phyloP scores from a whole-genome alignment of 2,888 invertebrate genomes.

The Eupeodes latifasciatus region DNA sequence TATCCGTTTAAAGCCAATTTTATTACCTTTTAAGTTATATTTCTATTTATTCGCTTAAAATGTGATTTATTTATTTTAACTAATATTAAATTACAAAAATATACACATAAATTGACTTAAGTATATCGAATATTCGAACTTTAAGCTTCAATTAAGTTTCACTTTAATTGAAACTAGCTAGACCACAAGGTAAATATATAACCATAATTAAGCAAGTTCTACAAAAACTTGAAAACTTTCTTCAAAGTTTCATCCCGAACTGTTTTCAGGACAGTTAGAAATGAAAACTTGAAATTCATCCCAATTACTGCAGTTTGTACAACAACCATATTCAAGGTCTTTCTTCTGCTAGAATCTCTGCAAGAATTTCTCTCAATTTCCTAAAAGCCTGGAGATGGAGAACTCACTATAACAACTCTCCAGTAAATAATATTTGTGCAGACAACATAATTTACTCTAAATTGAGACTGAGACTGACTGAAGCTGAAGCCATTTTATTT shows the following conservation, averaged over 20 bases:
- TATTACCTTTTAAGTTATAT: too few species aligned
- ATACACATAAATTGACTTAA: too few species aligned
- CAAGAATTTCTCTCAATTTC: not conserved
- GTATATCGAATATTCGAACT: too few species aligned
- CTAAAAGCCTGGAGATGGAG: not conserved
- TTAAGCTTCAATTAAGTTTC: too few species aligned
- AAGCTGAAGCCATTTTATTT: constrained; percentile 53
- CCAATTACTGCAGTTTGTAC: constrained; percentile 5
- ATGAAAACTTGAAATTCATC: not conserved
- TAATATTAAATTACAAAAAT: too few species aligned
- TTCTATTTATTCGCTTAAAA: too few species aligned
- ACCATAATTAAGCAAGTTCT: too few species aligned
- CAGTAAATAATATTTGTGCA: constrained; percentile 13
- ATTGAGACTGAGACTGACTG: constrained; percentile 23
- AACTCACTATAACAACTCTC: not conserved
- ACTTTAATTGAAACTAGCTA: too few species aligned
- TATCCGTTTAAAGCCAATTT: too few species aligned
- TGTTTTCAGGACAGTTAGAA: not conserved
- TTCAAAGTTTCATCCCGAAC: not conserved
- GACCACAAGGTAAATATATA: too few species aligned
- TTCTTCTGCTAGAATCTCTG: not conserved
- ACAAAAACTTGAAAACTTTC: too few species aligned
- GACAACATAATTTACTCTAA: constrained; percentile 20
- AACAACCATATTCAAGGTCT: constrained; percentile 6
- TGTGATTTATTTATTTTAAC: too few species aligned